Evolutionary conservation across 2,888 invertebrate genomes (phyloP).

Genomic region (Minunthozetes semirufus): DNA sequence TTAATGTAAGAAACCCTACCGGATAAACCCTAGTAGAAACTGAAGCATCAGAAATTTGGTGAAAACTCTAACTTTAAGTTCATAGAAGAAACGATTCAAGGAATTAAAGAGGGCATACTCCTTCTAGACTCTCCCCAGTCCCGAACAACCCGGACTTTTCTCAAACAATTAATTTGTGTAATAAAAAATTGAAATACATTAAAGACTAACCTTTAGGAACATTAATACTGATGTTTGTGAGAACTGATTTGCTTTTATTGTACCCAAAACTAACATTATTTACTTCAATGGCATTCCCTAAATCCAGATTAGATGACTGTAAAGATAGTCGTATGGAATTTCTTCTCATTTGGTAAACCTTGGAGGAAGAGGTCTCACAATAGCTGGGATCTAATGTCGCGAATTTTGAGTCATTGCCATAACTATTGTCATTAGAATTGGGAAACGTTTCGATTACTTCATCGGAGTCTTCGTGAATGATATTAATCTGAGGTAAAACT

Average conservation of each 20-base stretch:
- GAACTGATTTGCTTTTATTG: neutral
- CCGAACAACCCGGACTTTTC: no score
- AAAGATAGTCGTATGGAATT: neutral
- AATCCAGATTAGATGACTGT: conserved; percentile 9
- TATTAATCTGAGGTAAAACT: neutral
- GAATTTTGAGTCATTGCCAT: neutral
- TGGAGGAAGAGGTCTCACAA: neutral
- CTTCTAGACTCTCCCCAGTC: no score
- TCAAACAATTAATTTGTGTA: no score
- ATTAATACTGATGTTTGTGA: conserved; percentile 24
- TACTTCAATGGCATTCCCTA: conserved; percentile 26
- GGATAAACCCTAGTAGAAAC: no score
- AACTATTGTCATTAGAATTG: neutral
- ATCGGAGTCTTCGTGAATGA: neutral
- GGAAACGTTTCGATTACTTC: neutral
- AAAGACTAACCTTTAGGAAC: conserved; percentile 28
- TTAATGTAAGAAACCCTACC: no score
- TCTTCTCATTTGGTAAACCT: neutral
- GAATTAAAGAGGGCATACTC: no score
- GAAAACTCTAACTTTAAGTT: no score
- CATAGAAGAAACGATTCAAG: no score
- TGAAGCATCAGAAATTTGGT: no score
- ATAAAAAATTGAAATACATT: neutral
- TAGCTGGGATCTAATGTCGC: neutral
- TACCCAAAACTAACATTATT: conserved; percentile 29